Evolutionary conservation across 2,797 vertebrate genomes (phyloP).

Genomic region (Hypotaenidia okinawae): DNA sequence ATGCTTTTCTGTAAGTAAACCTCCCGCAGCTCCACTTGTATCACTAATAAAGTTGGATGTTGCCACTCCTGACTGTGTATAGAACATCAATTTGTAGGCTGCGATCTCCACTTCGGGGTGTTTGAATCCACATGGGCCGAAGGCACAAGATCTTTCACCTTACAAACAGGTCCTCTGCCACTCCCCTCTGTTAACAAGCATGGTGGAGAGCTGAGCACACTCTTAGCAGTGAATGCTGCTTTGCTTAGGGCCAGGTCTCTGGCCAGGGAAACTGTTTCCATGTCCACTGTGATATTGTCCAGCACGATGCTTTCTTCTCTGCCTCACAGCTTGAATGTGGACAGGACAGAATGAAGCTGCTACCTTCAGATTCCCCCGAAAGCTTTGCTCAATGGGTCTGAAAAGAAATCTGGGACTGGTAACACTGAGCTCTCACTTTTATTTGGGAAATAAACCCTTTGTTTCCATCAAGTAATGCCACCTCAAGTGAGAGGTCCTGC

Average conservation of each 20-base stretch:
- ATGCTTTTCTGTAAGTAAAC: not conserved
- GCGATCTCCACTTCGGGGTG: not conserved
- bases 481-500: not conserved
- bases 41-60: not conserved
- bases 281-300: rapidly evolving
- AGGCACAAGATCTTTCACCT: not conserved
- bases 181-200: rapidly evolving
- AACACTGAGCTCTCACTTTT: not conserved
- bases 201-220: not conserved
- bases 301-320: not conserved
- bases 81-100: rapidly evolving
- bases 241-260: not conserved
- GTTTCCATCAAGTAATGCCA: not conserved
- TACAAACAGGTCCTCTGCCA: not conserved
- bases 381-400: not conserved
- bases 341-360: not conserved
- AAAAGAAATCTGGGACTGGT: not conserved
- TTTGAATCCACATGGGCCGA: not conserved
- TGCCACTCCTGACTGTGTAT: not conserved
- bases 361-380: not conserved
- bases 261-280: not conserved
- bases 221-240: not conserved
- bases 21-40: not conserved
- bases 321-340: not conserved
- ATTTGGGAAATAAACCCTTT: not conserved